Evolutionary conservation across 2,797 vertebrate species (phyloP).

Genomic region (Mormyrus proboscirostris): DNA sequence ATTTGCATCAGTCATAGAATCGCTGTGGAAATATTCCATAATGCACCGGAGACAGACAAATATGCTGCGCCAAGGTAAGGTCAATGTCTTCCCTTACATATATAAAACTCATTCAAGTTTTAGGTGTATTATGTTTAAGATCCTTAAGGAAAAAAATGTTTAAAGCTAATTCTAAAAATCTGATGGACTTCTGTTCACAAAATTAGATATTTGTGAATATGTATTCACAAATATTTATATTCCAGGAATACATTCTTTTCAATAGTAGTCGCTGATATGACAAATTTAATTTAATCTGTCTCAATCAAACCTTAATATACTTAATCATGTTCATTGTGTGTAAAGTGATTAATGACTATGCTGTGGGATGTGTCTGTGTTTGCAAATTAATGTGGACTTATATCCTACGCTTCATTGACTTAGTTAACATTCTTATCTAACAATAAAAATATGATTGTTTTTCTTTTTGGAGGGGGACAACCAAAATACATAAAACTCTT

Average conservation of each 20-base stretch:
- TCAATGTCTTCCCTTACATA: neutral
- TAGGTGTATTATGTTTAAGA: neutral
- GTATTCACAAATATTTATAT: neutral
- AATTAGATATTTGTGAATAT: neutral
- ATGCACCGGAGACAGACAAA: neutral
- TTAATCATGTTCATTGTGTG: neutral
- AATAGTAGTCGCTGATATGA: neutral
- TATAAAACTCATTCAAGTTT: neutral
- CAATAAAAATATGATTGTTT: neutral
- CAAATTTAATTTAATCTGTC: neutral
- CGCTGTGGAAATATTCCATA: neutral
- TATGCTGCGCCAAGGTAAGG: neutral
- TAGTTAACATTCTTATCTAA: neutral
- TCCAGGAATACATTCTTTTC: neutral
- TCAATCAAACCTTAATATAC: neutral
- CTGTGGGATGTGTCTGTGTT: neutral
- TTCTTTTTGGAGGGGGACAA: neutral
- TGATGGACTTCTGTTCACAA: neutral
- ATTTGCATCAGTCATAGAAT: neutral
- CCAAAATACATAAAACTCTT: neutral
- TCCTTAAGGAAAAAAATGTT: neutral
- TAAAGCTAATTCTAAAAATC: neutral
- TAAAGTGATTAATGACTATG: neutral
- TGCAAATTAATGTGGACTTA: neutral
- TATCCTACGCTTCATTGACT: neutral